Evolutionary conservation across 1,140 invertebrate species (phyloP).

Genomic region (Drosophila kohkoa): DNA sequence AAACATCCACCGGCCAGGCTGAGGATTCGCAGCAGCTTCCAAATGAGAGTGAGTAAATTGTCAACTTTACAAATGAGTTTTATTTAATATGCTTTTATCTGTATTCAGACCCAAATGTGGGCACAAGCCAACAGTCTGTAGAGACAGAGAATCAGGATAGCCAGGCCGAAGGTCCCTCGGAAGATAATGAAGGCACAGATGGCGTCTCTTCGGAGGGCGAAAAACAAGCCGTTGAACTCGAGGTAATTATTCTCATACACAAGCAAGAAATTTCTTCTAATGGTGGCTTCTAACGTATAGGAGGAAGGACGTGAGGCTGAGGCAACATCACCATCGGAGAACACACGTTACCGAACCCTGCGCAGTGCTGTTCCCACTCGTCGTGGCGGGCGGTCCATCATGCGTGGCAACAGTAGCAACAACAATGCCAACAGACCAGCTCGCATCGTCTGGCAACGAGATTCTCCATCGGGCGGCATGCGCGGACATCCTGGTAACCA

Average conservation of each 20-base stretch:
- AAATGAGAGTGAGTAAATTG: constrained; percentile 54
- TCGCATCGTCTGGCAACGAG: constrained; percentile 85
- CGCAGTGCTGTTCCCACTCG: constrained; percentile 73
- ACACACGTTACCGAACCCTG: constrained; percentile 69
- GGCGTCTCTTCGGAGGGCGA: constrained; percentile 88
- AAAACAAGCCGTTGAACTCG: constrained; percentile 86
- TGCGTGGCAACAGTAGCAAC: constrained; percentile 53
- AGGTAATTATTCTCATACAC: constrained; percentile 43
- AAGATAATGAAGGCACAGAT: constrained; percentile 82
- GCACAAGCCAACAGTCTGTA: constrained; percentile 80
- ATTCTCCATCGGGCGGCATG: constrained; percentile 54
- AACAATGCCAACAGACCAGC: constrained; percentile 71
- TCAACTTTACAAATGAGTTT: background rate
- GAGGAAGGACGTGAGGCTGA: constrained; percentile 90
- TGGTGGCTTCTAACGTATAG: constrained; percentile 44
- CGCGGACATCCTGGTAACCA: constrained; percentile 45
- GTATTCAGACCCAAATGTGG: constrained; percentile 67
- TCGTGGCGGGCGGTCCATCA: constrained; percentile 57
- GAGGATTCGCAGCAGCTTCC: constrained; percentile 65
- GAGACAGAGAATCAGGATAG: constrained; percentile 72
- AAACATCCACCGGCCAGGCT: constrained; percentile 55
- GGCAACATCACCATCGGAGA: constrained; percentile 87
- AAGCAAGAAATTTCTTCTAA: background rate
- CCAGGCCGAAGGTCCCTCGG: constrained; percentile 67
- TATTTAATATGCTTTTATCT: background rate